Percentiles rank a stretch among this genome's conserved stretches.
phyloP scores from a whole-genome alignment of 1,140 invertebrate genomes.

The Ectropis grisescens region DNA sequence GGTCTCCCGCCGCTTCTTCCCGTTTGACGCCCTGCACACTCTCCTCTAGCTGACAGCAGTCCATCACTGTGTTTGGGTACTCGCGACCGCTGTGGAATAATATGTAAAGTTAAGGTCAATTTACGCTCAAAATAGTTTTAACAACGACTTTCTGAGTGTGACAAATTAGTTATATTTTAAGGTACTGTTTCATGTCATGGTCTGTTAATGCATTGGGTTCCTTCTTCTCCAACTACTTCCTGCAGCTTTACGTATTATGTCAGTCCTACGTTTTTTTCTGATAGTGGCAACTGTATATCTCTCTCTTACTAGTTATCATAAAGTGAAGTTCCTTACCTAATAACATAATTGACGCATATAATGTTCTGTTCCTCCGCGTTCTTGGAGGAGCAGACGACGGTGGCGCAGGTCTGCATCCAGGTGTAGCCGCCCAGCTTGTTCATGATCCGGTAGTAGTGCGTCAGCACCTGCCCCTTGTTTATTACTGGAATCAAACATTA shows the following conservation, averaged over 20 bases:
- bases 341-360: slow-evolving; percentile 96
- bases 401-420: slow-evolving; percentile 97
- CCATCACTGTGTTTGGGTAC: slow-evolving; percentile 91
- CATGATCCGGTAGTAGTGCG: slow-evolving; percentile 95
- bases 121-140: background rate
- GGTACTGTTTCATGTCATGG: too few species aligned
- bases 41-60: slow-evolving; percentile 91
- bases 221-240: too few species aligned
- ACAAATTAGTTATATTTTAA: background rate
- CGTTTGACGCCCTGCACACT: slow-evolving; percentile 82
- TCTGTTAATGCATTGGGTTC: too few species aligned
- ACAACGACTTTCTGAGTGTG: too few species aligned
- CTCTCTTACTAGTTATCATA: too few species aligned
- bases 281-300: too few species aligned
- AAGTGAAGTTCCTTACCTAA: slow-evolving; percentile 77
- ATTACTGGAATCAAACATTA: slow-evolving; percentile 95
- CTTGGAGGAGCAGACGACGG: slow-evolving; percentile 95
- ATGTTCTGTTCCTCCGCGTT: slow-evolving; percentile 97
- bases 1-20: slow-evolving; percentile 84
- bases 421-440: slow-evolving; percentile 96
- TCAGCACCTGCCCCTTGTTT: slow-evolving; percentile 96
- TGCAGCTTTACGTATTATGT: too few species aligned
- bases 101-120: background rate
- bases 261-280: too few species aligned
- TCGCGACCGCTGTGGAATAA: slow-evolving; percentile 86